These are phyloP conservation scores for Philantomba maxwellii DNA, from an alignment of 2,113 vertebrate genomes.

Conservation along the genomic window DNA sequence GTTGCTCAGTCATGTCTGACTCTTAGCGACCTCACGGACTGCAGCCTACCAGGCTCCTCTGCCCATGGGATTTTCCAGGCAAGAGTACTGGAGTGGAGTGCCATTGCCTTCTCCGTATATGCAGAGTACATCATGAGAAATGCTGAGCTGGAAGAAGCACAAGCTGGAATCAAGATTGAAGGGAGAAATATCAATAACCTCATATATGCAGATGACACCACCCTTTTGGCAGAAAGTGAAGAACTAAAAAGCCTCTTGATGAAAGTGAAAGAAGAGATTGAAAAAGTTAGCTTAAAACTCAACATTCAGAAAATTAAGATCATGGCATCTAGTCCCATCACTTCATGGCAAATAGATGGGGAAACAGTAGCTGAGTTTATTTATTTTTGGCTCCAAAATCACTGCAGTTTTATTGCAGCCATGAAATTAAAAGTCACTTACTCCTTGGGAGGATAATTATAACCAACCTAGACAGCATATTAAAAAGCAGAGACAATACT, in stretches of 20 bases:
- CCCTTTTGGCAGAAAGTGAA: neutral
- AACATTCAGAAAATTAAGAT: neutral
- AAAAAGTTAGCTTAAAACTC: neutral
- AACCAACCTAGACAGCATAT: neutral
- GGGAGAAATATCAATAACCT: neutral
- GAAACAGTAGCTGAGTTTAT: neutral
- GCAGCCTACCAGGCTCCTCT: too few relatives aligned
- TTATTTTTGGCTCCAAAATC: neutral
- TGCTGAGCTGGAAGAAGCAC: neutral
- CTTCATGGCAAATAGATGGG: neutral
- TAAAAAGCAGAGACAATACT: neutral
- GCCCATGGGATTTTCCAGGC: too few relatives aligned
- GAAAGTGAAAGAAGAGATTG: neutral
- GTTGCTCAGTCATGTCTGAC: too few relatives aligned
- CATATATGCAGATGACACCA: neutral
- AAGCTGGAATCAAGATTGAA: neutral
- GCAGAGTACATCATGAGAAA: neutral
- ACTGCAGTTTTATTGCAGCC: neutral
- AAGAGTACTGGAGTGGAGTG: too few relatives aligned
- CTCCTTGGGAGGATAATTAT: neutral
- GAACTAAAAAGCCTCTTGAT: neutral
- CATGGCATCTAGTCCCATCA: neutral
- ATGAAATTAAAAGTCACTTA: neutral
- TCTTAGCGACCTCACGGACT: too few relatives aligned
- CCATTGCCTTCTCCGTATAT: neutral